phyloP scores from a whole-genome alignment of 2,797 vertebrate genomes.

The Bradypodion pumilum region DNA sequence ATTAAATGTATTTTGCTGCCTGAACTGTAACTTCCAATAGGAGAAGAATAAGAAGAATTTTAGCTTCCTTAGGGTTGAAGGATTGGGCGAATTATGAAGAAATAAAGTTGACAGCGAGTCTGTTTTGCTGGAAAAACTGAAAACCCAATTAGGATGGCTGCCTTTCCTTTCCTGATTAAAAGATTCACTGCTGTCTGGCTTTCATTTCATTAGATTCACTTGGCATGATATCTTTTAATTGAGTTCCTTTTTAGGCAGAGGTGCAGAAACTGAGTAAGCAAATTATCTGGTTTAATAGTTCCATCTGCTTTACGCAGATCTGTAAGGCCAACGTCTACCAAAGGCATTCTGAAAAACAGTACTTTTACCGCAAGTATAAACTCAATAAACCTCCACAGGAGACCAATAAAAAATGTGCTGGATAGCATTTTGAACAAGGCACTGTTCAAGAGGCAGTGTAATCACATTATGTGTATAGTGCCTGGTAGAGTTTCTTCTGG shows the following conservation, averaged over 20 bases:
- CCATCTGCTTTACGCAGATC: constrained; percentile 59
- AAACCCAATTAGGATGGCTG: constrained; percentile 40
- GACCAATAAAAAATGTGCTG: constrained; percentile 74
- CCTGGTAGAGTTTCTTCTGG: constrained; percentile 71
- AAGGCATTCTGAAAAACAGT: constrained; percentile 67
- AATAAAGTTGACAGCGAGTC: constrained; percentile 35
- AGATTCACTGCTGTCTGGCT: constrained; percentile 47
- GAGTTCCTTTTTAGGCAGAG: constrained; percentile 36
- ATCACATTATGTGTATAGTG: constrained; percentile 74
- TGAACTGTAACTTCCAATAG: too few species aligned
- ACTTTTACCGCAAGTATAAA: constrained; percentile 72
- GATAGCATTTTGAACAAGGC: constrained; percentile 74
- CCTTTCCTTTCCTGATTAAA: constrained; percentile 51
- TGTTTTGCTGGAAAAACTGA: constrained; percentile 39
- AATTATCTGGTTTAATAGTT: constrained; percentile 61
- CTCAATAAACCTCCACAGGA: constrained; percentile 70
- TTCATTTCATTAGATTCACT: constrained; percentile 45
- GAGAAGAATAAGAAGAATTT: not conserved
- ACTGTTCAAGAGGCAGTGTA: constrained; percentile 68
- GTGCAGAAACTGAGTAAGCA: constrained; percentile 52
- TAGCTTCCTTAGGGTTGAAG: not conserved
- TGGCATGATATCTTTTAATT: constrained; percentile 62
- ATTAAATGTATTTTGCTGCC: not conserved
- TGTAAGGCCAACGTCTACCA: constrained; percentile 55
- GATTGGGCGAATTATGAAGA: not conserved